Conservation (phyloP, 37 sponge, comb jelly and placozoan species). For the Lycopodina hypogea region DNA sequence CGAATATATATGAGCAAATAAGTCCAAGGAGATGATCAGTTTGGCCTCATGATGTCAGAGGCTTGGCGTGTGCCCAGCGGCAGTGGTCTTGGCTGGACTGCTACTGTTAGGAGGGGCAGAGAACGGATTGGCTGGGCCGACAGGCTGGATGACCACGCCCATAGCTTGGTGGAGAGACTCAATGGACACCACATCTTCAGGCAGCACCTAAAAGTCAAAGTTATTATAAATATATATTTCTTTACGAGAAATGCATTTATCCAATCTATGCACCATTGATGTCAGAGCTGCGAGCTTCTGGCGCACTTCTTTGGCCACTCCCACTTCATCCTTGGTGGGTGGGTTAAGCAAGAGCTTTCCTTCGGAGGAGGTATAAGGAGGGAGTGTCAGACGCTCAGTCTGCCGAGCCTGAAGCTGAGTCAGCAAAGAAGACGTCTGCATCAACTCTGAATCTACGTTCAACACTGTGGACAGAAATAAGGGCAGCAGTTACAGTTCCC, state of each 20-base stretch:
- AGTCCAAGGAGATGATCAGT: too few relatives aligned
- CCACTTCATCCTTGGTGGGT: constrained; percentile 37
- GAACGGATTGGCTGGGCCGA: neutral
- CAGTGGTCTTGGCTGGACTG: too few relatives aligned
- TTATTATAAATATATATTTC: neutral
- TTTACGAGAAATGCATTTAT: neutral
- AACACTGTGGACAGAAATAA: too few relatives aligned
- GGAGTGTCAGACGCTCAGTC: constrained; percentile 24
- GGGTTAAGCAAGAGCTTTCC: constrained; percentile 16
- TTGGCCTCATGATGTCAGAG: too few relatives aligned
- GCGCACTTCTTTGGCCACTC: constrained; percentile 28
- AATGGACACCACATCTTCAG: constrained; percentile 44
- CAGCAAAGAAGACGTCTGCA: constrained; percentile 36
- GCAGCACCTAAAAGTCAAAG: neutral
- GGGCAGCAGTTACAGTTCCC: too few relatives aligned
- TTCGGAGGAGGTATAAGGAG: neutral
- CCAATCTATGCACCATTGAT: constrained; percentile 19
- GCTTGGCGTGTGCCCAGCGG: too few relatives aligned
- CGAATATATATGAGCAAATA: too few relatives aligned
- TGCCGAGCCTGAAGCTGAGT: constrained; percentile 35
- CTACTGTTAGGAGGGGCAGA: too few relatives aligned
- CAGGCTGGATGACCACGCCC: constrained; percentile 40
- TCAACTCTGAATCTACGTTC: constrained; percentile 12
- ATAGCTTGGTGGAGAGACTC: constrained; percentile 63
- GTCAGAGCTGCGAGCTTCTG: constrained; percentile 29